phyloP scores from a whole-genome alignment of 2,888 invertebrate genomes.

The Hanleya hanleyi region DNA sequence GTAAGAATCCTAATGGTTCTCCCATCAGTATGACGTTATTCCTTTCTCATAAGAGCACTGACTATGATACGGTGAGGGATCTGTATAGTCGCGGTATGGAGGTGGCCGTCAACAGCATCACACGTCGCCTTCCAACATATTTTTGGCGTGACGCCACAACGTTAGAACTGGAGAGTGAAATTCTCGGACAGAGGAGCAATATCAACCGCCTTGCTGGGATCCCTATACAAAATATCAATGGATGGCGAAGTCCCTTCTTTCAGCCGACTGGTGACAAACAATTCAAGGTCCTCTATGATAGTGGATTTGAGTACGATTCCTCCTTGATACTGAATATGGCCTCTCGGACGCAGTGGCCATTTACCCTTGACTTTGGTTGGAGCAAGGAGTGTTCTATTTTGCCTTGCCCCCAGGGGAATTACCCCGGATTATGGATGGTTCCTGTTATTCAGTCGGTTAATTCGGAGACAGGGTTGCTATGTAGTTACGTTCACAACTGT shows the following conservation, averaged over 20 bases:
- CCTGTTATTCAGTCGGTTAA: slow-evolving; percentile 75
- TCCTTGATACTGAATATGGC: slow-evolving; percentile 47
- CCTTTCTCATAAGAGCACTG: slow-evolving; percentile 99
- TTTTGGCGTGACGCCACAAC: slow-evolving; percentile 76
- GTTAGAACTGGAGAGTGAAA: slow-evolving; percentile 49
- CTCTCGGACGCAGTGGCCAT: slow-evolving; percentile 92
- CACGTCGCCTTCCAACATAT: slow-evolving; percentile 84
- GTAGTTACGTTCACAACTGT: slow-evolving; percentile 37
- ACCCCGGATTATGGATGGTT: slow-evolving; percentile 79
- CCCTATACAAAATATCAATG: slow-evolving; percentile 47
- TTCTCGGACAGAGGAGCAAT: slow-evolving; percentile 49
- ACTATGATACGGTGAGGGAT: slow-evolving; percentile 98
- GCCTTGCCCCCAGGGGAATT: slow-evolving; percentile 45
- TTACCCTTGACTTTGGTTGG: slow-evolving; percentile 84
- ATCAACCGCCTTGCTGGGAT: slow-evolving; percentile 44
- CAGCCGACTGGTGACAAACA: slow-evolving; percentile 54
- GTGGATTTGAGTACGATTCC: slow-evolving; percentile 55
- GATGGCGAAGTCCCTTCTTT: slow-evolving; percentile 56
- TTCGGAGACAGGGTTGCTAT: slow-evolving; percentile 19
- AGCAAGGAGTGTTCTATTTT: slow-evolving; percentile 39
- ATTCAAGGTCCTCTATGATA: slow-evolving; percentile 41
- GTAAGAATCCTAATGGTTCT: slow-evolving; percentile 80
- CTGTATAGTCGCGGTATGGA: slow-evolving; percentile 82
- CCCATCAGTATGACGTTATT: slow-evolving; percentile 94
- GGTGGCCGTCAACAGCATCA: slow-evolving; percentile 96